Base-by-base conservation (phyloP, 2,797 vertebrate genomes). In the Antrozous pallidus region DNA sequence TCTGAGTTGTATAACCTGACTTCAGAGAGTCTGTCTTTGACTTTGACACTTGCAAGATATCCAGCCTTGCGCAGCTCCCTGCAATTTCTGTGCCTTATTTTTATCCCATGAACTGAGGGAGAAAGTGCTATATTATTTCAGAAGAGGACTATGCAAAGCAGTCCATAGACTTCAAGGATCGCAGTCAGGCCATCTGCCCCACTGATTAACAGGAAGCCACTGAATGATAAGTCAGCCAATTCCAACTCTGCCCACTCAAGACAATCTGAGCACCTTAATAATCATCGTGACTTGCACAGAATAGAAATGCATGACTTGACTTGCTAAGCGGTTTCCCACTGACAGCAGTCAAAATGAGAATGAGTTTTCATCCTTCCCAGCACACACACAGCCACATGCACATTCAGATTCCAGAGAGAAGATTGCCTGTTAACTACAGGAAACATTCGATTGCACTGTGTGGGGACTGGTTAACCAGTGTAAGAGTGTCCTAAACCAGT, bases 331-430 rank as follows among this genome's bases (percentile, higher is more conserved):
- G 83, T 63, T 91, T 89, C 82, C 73, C 88, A 90, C 83, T 49
- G 80, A 90, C 77, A 90, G 91, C 78, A 47, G 87, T 91, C 88
- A 91, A 95, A 95, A 87, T 17, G 90, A 88, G 80, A 93, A 95
- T 49, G 93, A 74, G n/a, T 84, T 87, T 73, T 82, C 69, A 63
- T 94, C 82, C 56, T 93, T 83, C 65, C 63, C 61, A 36, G 67
- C 36, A 71, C n/a, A 31, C 40, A 28, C 69, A 40, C 61, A 63
- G 31, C n/a, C 36, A 31, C 79, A 92, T 74, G 61, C 61, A 58
- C 38, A 31, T 77, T 84, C 49, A 80, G 90, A 87, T 81, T 95
- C 47, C 71, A 87, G 80, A 54, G 54, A 94, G 47, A 89, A 95
- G 93, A 95, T 79, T 54, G 78, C 56, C 73, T 70, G 45, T 70